Evolutionary conservation across 2,797 vertebrate species (phyloP).

Genomic region (Sorex maritimensis): DNA sequence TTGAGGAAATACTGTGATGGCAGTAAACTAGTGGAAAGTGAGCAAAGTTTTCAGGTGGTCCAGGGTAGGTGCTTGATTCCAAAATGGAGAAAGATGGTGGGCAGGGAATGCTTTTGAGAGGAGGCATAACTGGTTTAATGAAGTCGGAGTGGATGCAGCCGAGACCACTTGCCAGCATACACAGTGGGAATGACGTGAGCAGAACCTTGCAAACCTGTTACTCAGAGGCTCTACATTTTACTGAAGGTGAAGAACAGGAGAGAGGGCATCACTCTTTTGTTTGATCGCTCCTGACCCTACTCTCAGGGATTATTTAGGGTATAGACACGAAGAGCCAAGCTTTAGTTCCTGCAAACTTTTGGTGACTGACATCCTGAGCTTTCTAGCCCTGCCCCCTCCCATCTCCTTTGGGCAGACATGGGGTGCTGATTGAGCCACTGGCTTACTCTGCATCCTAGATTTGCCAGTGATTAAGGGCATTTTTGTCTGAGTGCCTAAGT

Average conservation of each 20-base stretch:
- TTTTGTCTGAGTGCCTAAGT: conserved; percentile 83
- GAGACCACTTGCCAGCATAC: neutral
- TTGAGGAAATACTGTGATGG: no score
- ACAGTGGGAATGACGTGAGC: neutral
- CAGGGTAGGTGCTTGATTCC: neutral
- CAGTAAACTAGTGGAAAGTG: neutral
- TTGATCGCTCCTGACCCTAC: neutral
- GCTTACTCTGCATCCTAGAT: conserved; percentile 1
- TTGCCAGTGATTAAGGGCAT: conserved; percentile 76
- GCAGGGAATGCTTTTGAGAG: neutral
- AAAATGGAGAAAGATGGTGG: neutral
- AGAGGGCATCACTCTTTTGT: neutral
- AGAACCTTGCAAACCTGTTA: neutral
- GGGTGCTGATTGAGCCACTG: conserved; percentile 52
- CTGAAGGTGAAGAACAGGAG: neutral
- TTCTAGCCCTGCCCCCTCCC: conserved; percentile 35
- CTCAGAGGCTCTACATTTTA: neutral
- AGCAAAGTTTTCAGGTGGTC: neutral
- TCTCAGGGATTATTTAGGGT: conserved; percentile 11
- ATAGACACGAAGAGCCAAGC: conserved; percentile 29
- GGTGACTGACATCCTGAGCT: neutral
- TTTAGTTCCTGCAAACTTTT: neutral
- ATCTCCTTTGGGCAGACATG: neutral
- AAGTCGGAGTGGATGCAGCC: neutral
- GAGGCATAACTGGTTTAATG: neutral